Evolutionary conservation across 2,113 vertebrate species (phyloP), one percentile per base, ranked within the genome.

Genomic region (Motacilla alba): DNA sequence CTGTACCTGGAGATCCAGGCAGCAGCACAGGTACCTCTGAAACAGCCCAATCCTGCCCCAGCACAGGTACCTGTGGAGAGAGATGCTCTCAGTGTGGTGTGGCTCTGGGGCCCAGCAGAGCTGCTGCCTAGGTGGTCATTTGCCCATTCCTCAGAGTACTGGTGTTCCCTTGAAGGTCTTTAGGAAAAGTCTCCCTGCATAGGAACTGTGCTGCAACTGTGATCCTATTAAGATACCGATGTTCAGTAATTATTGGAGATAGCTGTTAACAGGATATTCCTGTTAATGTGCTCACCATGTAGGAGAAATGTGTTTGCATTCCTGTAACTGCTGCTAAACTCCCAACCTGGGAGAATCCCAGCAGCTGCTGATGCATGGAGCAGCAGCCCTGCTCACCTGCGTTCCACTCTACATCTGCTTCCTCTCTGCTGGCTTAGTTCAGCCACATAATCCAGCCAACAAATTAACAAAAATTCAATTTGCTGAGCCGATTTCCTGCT

Each of bases 11-110:
- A 50, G 49, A 26, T 33, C 18, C 1, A 37, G 66, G 63, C 44
- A 24, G 26, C 2, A 7, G 53, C 10, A 2, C 0, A 0, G 53
- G 27, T 20, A 28, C 33, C 52, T 62, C 66, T 24, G 73, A 46
- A 50, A 15, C 7, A 22, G 7, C 43, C 37, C 33, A 0, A 0
- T 35, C 31, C 44, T 70, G 33, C 28, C 52, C 43, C 7, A 15
- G 37, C 0, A 0, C 56, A 41, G 37, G 11, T 15, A 0, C 21
- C 4, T 17, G 28, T 8, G 17, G 28, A 31, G 49, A 69, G 59
- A 31, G 44, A 9, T 0, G 4, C 41, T 56, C 11, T 18, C 44
- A 46, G 17, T 2, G 9, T 5, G 1, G 1, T 37, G 49, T 3
- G 2, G 26, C 30, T 27, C 58, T 35, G 20, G 19, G 20, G 55